Evolutionary conservation across 2,888 invertebrate species (phyloP), one percentile per base, ranked within the genome.

Genomic region (Lasioglossum lativentre): DNA sequence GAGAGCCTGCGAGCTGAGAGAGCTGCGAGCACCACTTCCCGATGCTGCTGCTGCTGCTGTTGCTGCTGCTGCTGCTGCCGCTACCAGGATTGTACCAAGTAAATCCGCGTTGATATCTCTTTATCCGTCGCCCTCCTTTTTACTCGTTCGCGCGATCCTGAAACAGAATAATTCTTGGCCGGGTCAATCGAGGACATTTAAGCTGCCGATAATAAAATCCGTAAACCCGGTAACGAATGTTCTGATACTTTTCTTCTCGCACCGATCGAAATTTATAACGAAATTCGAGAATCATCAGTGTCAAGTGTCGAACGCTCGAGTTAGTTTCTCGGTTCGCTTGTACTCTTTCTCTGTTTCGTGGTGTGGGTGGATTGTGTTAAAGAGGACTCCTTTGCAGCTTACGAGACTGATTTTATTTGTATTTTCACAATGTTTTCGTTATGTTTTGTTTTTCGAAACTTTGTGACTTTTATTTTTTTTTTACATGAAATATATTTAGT

Each of bases 21-120:
- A 52, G 23, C 52, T 71, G 70, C 79, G 79, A 77, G 56, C 47
- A 40, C 1, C 83, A 66, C 76, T 84, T 81, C 78, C 86, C 86
- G 81, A n/a, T n/a, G n/a, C n/a, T n/a, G n/a, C n/a, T n/a, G 34
- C 34, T 34, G 34, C 34, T 34, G 34, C 34, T 34, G 34, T 34
- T 34, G 1, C 34, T 34, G 34, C 81, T 40, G 40, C 10, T 10
- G 2, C 47, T 76, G 86, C 82, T 79, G 47, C 38, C 82, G 63
- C 82, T 79, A 42, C 38, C 82, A 52, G 85, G 82, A 81, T n/a
- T n/a, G n/a, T 87, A 87, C 81, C 45, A 42, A 71, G 86, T 81
- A 80, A 90, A 90, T 88, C 88, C 88, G 82, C 80, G 83, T 88
- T 80, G 85, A 85, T 90, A 85, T 88, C 90, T 85, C 82, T 78